phyloP scores from a whole-genome alignment of 30 jellyfish, hydroid and myxozoan genomes.

The Pelagia noctiluca region DNA sequence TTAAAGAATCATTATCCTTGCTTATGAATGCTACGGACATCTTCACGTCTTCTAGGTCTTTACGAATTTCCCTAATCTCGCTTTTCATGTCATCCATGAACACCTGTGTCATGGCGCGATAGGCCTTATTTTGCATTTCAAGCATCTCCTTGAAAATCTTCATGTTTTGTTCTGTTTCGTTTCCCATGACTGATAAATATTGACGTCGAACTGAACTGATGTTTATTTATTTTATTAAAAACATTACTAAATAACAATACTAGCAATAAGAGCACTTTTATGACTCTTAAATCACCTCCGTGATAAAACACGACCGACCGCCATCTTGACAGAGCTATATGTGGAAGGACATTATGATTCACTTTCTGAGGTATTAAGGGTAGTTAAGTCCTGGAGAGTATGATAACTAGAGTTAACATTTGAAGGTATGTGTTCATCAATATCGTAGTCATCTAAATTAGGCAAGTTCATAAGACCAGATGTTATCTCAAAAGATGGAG shows the following conservation, averaged over 20 bases:
- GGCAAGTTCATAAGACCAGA: too few species aligned
- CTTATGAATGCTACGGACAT: constrained; percentile 59
- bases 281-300: constrained; percentile 6
- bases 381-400: too few species aligned
- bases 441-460: too few species aligned
- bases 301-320: constrained; percentile 1
- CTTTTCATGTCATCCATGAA: constrained; percentile 25
- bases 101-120: constrained; percentile 26
- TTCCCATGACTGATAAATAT: constrained; percentile 20
- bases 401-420: too few species aligned
- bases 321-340: too few species aligned
- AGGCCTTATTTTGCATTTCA: constrained; percentile 29
- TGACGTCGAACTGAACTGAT: background rate
- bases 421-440: too few species aligned
- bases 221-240: background rate
- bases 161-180: constrained; percentile 14
- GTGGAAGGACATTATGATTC: too few species aligned
- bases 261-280: background rate
- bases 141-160: constrained; percentile 21
- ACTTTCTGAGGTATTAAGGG: too few species aligned
- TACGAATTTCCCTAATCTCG: constrained; percentile 16
- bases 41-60: constrained; percentile 29
- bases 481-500: too few species aligned
- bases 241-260: background rate
- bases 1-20: constrained; percentile 62